Evolutionary conservation across 2,888 invertebrate genomes (phyloP), one percentile per base, ranked within the genome.

Genomic region (Meghimatium bilineatum): DNA sequence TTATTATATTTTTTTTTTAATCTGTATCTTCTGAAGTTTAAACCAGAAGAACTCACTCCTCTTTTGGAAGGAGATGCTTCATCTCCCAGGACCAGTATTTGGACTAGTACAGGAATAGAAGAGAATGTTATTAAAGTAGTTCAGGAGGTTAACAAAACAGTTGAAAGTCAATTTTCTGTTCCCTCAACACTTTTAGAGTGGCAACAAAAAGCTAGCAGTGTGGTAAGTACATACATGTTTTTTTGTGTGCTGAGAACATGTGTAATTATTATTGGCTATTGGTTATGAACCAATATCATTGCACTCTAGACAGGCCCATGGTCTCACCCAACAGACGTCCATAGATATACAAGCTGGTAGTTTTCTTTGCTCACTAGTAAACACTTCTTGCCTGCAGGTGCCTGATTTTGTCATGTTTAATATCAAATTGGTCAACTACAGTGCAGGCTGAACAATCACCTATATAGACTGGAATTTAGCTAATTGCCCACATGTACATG

Each of bases 151-250:
- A 79, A 77, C 36, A 75, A 29, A 44, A 34, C 49, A 49, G 74
- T 6, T 2, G 71, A 72, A n/a, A 32, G 49, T 32, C 36, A 6
- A 23, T 26, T 32, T n/a, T 14, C 20, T 12, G 34, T 23, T 34
- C 60, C 77, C 23, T 87, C 90, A 63, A 85, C 88, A 2, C 77
- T 92, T 20, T 89, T 90, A 85, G 88, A 87, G 3, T 92, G 92
- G 92, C 88, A 91, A 80, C 82, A 88, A 36, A 87, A 88, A 56
- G 92, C 92, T 26, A 89, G 91, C 56, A 83, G 88, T 88, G 88
- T 92, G 87, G 92, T 92, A 79, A 85, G 88, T 56, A 56, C 17
- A 6, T 56, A 20, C 44, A 44, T 44, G 44, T 44, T 44, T 44
- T 44, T 44, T 44, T 44, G 5, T 44, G 12, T 44, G 12, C 44